phyloP scores from a whole-genome alignment of 1,140 invertebrate species.

The Heliconius nattereri region DNA sequence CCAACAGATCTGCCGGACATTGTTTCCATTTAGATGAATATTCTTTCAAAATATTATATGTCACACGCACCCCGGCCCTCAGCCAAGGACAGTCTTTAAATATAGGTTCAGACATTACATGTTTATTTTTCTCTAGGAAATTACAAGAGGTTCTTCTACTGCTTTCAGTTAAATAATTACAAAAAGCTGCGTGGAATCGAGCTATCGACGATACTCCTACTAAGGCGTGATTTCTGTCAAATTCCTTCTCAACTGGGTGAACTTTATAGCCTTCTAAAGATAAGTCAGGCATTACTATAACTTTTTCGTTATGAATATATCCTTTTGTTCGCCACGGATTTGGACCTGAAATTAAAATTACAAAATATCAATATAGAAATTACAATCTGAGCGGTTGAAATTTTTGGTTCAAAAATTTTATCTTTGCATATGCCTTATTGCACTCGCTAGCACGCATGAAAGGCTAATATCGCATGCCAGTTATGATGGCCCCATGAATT shows the following conservation, averaged over 20 bases:
- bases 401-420: not conserved
- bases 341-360: constrained; percentile 44
- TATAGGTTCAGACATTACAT: constrained; percentile 48
- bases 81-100: constrained; percentile 59
- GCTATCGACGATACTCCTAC: constrained; percentile 48
- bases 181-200: constrained; percentile 62
- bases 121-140: constrained; percentile 44
- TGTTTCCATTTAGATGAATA: constrained; percentile 52
- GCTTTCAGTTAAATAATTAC: constrained; percentile 52
- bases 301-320: constrained; percentile 52
- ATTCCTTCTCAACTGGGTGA: constrained; percentile 38
- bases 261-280: constrained; percentile 51
- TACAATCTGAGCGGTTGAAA: not conserved
- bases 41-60: constrained; percentile 48
- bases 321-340: constrained; percentile 54
- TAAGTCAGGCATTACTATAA: constrained; percentile 63
- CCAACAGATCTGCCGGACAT: constrained; percentile 47
- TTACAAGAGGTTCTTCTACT: constrained; percentile 25
- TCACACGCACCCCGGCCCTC: constrained; percentile 52
- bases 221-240: constrained; percentile 53
- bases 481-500: too few relatives aligned
- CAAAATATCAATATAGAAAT: not conserved
- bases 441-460: too few relatives aligned
- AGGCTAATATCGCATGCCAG: too few relatives aligned
- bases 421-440: too few relatives aligned